Conservation (phyloP, 2,113 vertebrate genomes). For the Hippocampus barbouri region DNA sequence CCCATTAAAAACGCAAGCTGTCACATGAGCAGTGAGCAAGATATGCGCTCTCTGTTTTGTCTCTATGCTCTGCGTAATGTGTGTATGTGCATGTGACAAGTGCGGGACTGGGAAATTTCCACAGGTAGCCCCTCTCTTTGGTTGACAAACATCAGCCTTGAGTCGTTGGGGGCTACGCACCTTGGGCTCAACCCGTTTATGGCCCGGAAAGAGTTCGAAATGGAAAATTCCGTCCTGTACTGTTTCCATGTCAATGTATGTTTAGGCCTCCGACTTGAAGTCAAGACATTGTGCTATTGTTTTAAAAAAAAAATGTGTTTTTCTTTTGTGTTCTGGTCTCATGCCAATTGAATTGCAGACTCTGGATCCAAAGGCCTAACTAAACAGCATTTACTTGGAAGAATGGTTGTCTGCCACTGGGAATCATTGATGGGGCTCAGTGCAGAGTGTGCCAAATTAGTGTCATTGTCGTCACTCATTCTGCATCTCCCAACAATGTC, state of each 20-base stretch:
- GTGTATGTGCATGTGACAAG: conserved; percentile 47
- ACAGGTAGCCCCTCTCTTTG: conserved; percentile 64
- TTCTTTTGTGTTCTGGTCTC: conserved; percentile 20
- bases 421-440: conserved; percentile 8
- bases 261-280: conserved; percentile 28
- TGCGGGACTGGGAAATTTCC: conserved; percentile 77
- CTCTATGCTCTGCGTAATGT: conserved; percentile 34
- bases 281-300: conserved; percentile 21
- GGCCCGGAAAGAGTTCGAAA: conserved; percentile 60
- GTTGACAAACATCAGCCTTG: conserved; percentile 66
- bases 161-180: conserved; percentile 55
- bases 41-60: conserved; percentile 58
- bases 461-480: conserved; percentile 16
- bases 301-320: conserved; percentile 4
- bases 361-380: conserved; percentile 10
- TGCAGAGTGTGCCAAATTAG: conserved; percentile 21
- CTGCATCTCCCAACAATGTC: background rate
- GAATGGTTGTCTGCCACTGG: background rate
- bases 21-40: conserved; percentile 61
- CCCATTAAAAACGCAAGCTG: conserved; percentile 69
- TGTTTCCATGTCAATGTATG: conserved; percentile 35
- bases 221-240: conserved; percentile 74
- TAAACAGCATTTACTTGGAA: conserved; percentile 15
- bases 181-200: conserved; percentile 61
- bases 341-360: conserved; percentile 12